Evolutionary conservation across 2,113 vertebrate species (phyloP), one percentile per base, ranked within the genome.

Genomic region (Tenebrosternarchus preto): DNA sequence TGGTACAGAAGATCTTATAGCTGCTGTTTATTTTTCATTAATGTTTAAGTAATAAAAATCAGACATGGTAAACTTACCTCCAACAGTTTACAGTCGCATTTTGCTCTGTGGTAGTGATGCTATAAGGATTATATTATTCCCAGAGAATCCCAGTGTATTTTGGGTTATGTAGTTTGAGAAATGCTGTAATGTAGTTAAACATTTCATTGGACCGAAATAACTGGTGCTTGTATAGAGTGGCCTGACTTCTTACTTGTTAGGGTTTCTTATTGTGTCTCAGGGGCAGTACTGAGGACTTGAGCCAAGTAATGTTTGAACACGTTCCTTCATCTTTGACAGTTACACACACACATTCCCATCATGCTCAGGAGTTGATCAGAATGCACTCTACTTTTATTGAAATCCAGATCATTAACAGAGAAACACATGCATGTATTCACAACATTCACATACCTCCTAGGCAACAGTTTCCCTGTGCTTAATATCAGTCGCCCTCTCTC

Each of bases 401-500:
- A 53, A 24, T 55, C 56, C 55, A 46, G 39, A 69, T 80, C 77
- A 71, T 83, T 79, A 69, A 73, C 67, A 77, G 15, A n/a, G 1
- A 6, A 29, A 74, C 43, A 20, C 77, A 63, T 59, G 59, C 24
- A 53, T 20, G 24, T 27, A 27, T 3, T 16, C 29, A 56, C 43
- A 29, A 9, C 22, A 16, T 16, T 24, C 9, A 70, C 25, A 67
- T 53, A 69, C 78, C 53, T 71, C 74, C 78, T 78, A 71, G 73
- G 81, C 66, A 81, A 86, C 80, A 76, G 64, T n/a, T 59, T 66
- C 53, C 71, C 63, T 72, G 36, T 43, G 56, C 29, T 17, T 76
- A 39, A 77, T 73, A 53, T 70, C 64, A 61, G 57, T 27, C 53
- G 20, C 70, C 31, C 12, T 70, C 60, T 22, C 46, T 55, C 75